Conservation (phyloP, 2,113 vertebrate species). For the Galemys pyrenaicus region DNA sequence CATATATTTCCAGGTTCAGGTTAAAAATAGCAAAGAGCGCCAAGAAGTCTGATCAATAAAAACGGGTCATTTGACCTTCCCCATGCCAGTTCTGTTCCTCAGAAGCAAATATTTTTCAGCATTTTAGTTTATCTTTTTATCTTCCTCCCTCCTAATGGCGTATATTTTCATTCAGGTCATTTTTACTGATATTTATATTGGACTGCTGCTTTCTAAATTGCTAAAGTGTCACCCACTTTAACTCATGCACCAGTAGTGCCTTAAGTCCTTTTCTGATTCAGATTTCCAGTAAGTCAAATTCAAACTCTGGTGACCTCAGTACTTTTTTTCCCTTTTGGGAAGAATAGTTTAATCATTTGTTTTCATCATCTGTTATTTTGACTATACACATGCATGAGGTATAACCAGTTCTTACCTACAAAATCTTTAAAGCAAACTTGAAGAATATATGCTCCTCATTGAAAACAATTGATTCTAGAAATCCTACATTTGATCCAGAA, state of each 20-base stretch:
- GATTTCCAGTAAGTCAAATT: neutral
- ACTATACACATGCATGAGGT: neutral
- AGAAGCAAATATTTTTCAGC: neutral
- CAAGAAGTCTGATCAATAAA: neutral
- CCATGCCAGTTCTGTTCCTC: neutral
- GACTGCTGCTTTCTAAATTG: neutral
- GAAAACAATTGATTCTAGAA: neutral
- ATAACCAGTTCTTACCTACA: neutral
- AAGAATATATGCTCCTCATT: neutral
- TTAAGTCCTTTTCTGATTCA: neutral
- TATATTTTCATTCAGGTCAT: neutral
- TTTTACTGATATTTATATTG: neutral
- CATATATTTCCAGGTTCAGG: neutral
- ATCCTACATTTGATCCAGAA: neutral
- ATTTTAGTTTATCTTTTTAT: neutral
- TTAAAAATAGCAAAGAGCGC: neutral
- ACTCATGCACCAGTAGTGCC: neutral
- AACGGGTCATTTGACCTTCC: accelerated
- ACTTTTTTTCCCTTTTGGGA: neutral
- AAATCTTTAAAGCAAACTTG: neutral
- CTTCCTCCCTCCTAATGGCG: neutral
- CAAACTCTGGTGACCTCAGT: neutral
- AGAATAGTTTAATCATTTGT: neutral
- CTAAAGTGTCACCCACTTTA: neutral
- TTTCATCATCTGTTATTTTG: neutral